Base-by-base conservation (phyloP, 2,888 invertebrate species). In the Dione vanillae region DNA sequence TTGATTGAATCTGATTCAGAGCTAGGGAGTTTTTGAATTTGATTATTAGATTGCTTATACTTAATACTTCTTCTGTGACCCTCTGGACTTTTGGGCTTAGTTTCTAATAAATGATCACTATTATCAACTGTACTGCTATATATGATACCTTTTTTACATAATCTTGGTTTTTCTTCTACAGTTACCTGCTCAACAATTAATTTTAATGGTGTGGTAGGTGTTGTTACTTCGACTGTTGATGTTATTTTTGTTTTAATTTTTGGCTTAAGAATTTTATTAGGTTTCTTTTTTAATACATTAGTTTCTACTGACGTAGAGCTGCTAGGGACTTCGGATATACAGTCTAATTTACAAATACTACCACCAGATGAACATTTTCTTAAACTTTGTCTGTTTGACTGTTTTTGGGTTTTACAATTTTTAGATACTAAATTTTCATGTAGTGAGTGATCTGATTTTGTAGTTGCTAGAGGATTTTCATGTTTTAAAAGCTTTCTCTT, bases 201-300 rank as follows among this genome's bases (percentile, higher is more conserved):
- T 83, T 94, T 95, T 40, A 95, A 82, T 10, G 91, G 90, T 75
- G 88, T 91, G 71, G 82, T 86, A 41, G 91, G 85, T 59, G 92
- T 82, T 64, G 92, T 90, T 54, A 95, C 82, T 78, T 94, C 94
- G 9, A 95, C 94, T 0, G 93, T 89, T 12, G 93, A 85, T 11
- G 94, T 94, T 27, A 95, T 94, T 83, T 94, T 93, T 12, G 92
- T 85, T 87, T 94, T 95, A 56, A 90, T 80, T 83, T 91, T 91
- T 14, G 83, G 81, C 79, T 87, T 77, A n/a, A 37, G 19, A 47
- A 64, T 70, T 84, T 51, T 74, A 37, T 65, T 78, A 78, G 68
- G 67, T 67, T 69, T 56, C 78, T 72, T 78, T 86, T 87, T 47
- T 78, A 54, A 49, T 47, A 45, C 11, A 8, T 79, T 77, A 79